These are phyloP conservation scores for Papilio gigon DNA, from an alignment of 2,888 invertebrate species.

Conservation along the genomic window DNA sequence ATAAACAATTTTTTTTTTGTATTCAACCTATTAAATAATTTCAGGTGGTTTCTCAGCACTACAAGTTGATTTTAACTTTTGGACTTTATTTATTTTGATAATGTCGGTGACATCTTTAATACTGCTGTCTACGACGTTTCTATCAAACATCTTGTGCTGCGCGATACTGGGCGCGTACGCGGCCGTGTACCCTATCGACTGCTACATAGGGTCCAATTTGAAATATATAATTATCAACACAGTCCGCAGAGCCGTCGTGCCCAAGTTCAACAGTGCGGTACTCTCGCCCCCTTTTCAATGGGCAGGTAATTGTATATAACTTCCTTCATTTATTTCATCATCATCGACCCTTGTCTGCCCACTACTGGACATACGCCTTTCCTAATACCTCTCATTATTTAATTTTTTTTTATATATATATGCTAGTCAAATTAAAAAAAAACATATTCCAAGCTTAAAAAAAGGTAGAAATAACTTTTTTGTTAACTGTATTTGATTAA, in stretches of 20 bases:
- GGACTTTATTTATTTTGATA: slow-evolving; percentile 82
- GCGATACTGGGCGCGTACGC: slow-evolving; percentile 85
- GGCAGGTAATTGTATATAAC: slow-evolving; percentile 76
- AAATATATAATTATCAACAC: slow-evolving; percentile 87
- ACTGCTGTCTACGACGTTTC: slow-evolving; percentile 74
- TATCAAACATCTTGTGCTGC: slow-evolving; percentile 84
- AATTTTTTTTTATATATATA: too few relatives aligned
- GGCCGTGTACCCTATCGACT: slow-evolving; percentile 84
- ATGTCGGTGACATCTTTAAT: slow-evolving; percentile 76
- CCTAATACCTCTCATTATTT: too few relatives aligned
- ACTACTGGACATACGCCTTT: too few relatives aligned
- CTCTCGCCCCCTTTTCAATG: slow-evolving; percentile 83
- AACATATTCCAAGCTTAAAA: too few relatives aligned
- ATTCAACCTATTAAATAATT: slow-evolving; percentile 51
- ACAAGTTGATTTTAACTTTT: slow-evolving; percentile 83
- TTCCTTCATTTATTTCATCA: too few relatives aligned
- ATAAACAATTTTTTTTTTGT: slow-evolving; percentile 1
- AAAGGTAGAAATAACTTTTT: too few relatives aligned
- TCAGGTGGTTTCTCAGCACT: slow-evolving; percentile 74
- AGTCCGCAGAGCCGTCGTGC: slow-evolving; percentile 83
- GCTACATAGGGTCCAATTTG: slow-evolving; percentile 84
- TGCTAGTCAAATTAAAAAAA: too few relatives aligned
- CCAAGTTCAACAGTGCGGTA: slow-evolving; percentile 82
- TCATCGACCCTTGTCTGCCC: too few relatives aligned
- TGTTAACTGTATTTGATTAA: too few relatives aligned